Base-by-base conservation (phyloP, 1,140 invertebrate genomes). In the Danaus plexippus region DNA sequence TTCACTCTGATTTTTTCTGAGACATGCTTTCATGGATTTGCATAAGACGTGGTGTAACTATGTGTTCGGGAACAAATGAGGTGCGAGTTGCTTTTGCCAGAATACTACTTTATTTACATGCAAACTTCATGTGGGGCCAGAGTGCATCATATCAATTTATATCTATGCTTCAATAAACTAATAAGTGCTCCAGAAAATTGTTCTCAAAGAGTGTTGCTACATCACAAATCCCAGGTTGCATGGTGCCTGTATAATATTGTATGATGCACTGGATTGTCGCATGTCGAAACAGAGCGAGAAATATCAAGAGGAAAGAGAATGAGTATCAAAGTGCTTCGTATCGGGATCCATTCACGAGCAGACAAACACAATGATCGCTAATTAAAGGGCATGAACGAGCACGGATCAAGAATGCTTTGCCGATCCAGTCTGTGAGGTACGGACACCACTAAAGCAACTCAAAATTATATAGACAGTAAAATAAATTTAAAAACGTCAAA, bases 361-460 rank as follows among this genome's bases (percentile, higher is more conserved):
- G 80, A 84, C 80, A 84, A 74, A 81, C 79, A 87, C 84, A 87
- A 85, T 85, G 81, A 84, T 73, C 65, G 70, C 79, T 87, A 85
- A 76, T 72, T 73, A 72, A 73, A 77, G 71, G 74, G 75, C 76
- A 74, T 80, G 74, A 83, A 82, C 82, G 82, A 81, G 84, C 84
- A 82, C 75, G 77, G 77, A 75, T 75, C 77, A 75, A 77, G 76
- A 80, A 81, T 76, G 80, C 79, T 67, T 86, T 83, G 75, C 81
- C 79, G 80, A 79, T 82, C 79, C 81, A 81, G 80, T 83, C 80
- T 77, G 82, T 82, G 80, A 78, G 78, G 77, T 82, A 85, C 77
- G 80, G 81, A 85, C 79, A 87, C 75, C 80, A 87, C 81, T 85
- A 85, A 87, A 87, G 84, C 84, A 87, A 84, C 80, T 85, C 81